phyloP scores from a whole-genome alignment of 2,888 invertebrate species.

The Seira musarum region DNA sequence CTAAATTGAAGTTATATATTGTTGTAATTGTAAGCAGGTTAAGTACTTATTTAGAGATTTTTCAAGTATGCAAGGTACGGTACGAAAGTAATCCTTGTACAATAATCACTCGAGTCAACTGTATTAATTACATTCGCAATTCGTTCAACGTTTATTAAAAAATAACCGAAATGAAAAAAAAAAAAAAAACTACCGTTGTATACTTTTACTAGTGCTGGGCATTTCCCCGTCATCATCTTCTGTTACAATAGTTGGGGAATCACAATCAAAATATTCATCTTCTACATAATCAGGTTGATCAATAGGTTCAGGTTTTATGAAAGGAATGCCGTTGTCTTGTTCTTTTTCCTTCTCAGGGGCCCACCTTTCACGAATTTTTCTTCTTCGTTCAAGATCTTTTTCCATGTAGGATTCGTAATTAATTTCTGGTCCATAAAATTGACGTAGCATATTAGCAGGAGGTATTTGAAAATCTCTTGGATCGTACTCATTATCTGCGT shows the following conservation, averaged over 20 bases:
- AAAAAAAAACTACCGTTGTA: too few species aligned
- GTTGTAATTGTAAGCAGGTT: too few species aligned
- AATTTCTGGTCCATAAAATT: constrained; percentile 23
- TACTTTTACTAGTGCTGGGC: constrained; percentile 18
- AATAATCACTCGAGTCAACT: too few species aligned
- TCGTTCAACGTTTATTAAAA: too few species aligned
- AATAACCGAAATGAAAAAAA: too few species aligned
- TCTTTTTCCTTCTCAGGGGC: not conserved
- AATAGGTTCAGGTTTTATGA: constrained; percentile 48
- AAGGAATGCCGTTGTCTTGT: not conserved
- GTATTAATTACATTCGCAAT: too few species aligned
- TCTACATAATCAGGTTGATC: constrained; percentile 13
- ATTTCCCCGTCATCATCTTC: not conserved
- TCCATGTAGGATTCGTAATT: constrained; percentile 29
- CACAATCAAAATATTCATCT: not conserved
- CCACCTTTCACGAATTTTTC: constrained; percentile 37
- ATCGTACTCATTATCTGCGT: constrained; percentile 50
- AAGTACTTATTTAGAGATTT: too few species aligned
- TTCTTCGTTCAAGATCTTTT: constrained; percentile 29
- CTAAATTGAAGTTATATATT: too few species aligned
- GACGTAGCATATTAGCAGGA: constrained; percentile 41
- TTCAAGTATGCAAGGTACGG: too few species aligned
- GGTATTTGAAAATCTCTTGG: constrained; percentile 53
- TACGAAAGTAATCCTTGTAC: too few species aligned
- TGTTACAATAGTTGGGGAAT: not conserved